Evolutionary conservation across 2,797 vertebrate genomes (phyloP).

Genomic region (Thamnophis elegans): DNA sequence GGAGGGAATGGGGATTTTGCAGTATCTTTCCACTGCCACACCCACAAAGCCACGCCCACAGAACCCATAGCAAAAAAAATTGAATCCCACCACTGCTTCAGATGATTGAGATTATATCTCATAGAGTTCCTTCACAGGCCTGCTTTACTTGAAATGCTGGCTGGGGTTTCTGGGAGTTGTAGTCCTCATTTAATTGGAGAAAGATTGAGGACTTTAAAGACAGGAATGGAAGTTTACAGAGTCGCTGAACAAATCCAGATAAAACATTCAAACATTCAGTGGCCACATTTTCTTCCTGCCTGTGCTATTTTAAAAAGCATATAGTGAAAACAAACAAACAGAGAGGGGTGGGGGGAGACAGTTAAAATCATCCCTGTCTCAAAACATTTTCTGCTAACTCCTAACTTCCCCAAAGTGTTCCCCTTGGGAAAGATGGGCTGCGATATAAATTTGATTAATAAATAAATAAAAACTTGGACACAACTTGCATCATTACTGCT

Average conservation of each 20-base stretch:
- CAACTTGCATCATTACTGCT: neutral
- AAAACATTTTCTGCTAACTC: neutral
- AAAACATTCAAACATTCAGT: neutral
- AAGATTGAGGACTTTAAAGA: neutral
- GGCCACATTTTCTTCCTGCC: neutral
- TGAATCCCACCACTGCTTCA: neutral
- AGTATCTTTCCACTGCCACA: too few relatives aligned
- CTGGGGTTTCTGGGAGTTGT: neutral
- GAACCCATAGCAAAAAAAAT: too few relatives aligned
- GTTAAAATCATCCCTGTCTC: neutral
- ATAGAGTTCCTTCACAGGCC: neutral
- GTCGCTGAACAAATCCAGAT: neutral
- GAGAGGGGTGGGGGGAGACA: neutral
- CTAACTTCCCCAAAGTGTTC: neutral
- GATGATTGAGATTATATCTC: neutral
- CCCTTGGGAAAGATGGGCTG: neutral
- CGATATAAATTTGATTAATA: neutral
- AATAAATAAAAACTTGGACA: neutral
- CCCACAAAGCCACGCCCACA: too few relatives aligned
- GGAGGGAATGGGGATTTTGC: too few relatives aligned
- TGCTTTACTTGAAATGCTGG: neutral
- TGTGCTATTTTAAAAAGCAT: slow-evolving; percentile 3
- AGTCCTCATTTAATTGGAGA: neutral
- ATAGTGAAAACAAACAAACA: neutral
- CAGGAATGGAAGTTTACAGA: neutral